Percentiles rank a stretch among this genome's conserved stretches.
phyloP scores from a whole-genome alignment of 2,888 invertebrate genomes.

The Automeris io region DNA sequence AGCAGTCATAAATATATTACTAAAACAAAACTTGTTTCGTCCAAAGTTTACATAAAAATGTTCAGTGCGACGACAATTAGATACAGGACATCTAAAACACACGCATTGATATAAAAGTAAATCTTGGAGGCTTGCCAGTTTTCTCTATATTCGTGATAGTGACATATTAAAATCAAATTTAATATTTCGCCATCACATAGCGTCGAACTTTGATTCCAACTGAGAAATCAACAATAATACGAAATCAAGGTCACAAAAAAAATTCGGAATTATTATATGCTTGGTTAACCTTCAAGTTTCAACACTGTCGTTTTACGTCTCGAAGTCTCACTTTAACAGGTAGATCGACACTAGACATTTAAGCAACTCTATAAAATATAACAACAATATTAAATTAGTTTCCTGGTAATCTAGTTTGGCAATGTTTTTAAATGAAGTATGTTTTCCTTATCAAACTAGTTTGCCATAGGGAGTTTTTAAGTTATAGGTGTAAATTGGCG shows the following conservation, averaged over 20 bases:
- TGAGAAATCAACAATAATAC: slow-evolving; percentile 54
- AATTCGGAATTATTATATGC: slow-evolving; percentile 57
- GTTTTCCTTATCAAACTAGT: neutral
- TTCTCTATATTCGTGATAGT: slow-evolving; percentile 4
- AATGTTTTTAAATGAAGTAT: neutral
- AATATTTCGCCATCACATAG: slow-evolving; percentile 35
- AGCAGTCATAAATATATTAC: too few species aligned
- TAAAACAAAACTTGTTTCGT: too few species aligned
- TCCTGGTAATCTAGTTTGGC: neutral
- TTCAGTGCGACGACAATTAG: neutral
- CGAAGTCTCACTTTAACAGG: neutral
- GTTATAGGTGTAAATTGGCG: too few species aligned
- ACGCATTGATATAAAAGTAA: neutral
- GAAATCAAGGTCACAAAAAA: slow-evolving; percentile 48
- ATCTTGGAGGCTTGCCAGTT: neutral
- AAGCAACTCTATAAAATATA: neutral
- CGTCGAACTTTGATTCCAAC: slow-evolving; percentile 36
- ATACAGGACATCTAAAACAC: neutral
- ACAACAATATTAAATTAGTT: neutral
- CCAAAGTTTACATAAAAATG: too few species aligned
- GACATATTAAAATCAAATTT: slow-evolving; percentile 9
- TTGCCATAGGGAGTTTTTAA: too few species aligned
- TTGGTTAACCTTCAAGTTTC: slow-evolving; percentile 23
- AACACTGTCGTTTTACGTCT: neutral
- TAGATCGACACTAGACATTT: neutral